Base-by-base conservation (phyloP, 1,140 invertebrate species). In the Sogatella furcifera region DNA sequence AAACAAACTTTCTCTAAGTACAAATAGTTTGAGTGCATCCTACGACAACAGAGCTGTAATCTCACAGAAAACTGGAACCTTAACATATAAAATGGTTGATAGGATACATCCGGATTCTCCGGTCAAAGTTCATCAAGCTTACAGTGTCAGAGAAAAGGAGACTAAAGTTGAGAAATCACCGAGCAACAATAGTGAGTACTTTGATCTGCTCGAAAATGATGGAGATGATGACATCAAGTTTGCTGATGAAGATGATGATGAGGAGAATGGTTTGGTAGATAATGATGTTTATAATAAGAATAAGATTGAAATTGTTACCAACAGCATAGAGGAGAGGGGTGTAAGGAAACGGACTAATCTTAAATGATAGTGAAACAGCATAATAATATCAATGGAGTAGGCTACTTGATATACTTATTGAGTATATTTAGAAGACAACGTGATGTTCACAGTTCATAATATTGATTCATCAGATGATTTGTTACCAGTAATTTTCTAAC, bases 161-260 rank as follows among this genome's bases (percentile, higher is more conserved):
- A 70, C 73, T 0, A 72, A 70, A 13, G 67, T 72, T 4, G 71
- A 73, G 28, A 68, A 70, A 19, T 69, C 68, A 1, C 68, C 68
- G 0, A 66, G 60, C 21, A 63, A 66, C 65, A 8, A 68, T 65
- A 55, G 70, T 67, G 21, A 73, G 9, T 72, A 75, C 54, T 75
- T 74, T 57, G 71, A 74, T 59, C 65, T 73, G 21, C 63, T 73
- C n/a, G 71, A 75, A 43, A 69, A 69, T 11, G 73, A 74, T 38
- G 72, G 68, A 8, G 73, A 74, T 31, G 72, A 72, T 15, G 73
- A 68, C 52, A 71, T 79, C 57, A 77, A 74, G 65, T 79, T 77
- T 63, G 78, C 71, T 5, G 77, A 79, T 42, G 77, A 77, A 5
- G 75, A 76, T 13, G 77, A 79, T 19, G 76, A 76, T 4, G 74